Evolutionary conservation across 2,113 vertebrate genomes (phyloP).

Genomic region (Proterorhinus semilunaris): DNA sequence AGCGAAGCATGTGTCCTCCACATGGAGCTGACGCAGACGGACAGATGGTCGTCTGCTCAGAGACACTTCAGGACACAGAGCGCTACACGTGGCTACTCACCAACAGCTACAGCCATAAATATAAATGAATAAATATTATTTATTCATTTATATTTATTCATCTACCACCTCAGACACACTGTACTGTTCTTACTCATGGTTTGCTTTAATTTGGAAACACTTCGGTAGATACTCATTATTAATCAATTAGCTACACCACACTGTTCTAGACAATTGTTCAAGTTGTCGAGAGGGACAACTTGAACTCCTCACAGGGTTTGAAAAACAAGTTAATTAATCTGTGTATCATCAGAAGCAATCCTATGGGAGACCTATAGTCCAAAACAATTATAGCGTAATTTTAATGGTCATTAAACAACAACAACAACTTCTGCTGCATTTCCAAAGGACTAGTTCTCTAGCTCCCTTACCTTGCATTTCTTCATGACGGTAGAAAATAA

Average conservation of each 20-base stretch:
- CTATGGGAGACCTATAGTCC: not conserved
- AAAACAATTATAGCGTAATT: not conserved
- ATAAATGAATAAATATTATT: too few relatives aligned
- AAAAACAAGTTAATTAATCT: not conserved
- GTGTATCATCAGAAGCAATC: not conserved
- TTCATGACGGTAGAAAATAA: constrained; percentile 45
- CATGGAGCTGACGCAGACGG: not conserved
- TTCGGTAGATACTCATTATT: too few relatives aligned
- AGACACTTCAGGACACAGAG: constrained; percentile 6
- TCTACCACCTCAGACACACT: too few relatives aligned
- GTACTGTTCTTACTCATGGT: too few relatives aligned
- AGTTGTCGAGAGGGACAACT: not conserved
- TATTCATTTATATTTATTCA: too few relatives aligned
- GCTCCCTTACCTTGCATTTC: constrained; percentile 54
- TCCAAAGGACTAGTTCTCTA: not conserved
- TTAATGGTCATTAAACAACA: constrained; percentile 9
- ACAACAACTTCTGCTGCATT: not conserved
- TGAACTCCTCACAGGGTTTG: not conserved
- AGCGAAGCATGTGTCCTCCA: not conserved
- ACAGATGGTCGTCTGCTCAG: constrained; percentile 49
- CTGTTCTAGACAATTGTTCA: too few relatives aligned
- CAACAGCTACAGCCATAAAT: too few relatives aligned
- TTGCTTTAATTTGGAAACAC: too few relatives aligned
- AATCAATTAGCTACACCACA: too few relatives aligned
- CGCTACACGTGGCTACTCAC: too few relatives aligned